A percentile compares a stretch with the other conserved stretches of the same genome.
Conservation (phyloP, 2,888 invertebrate species). For the Nineta flava region DNA sequence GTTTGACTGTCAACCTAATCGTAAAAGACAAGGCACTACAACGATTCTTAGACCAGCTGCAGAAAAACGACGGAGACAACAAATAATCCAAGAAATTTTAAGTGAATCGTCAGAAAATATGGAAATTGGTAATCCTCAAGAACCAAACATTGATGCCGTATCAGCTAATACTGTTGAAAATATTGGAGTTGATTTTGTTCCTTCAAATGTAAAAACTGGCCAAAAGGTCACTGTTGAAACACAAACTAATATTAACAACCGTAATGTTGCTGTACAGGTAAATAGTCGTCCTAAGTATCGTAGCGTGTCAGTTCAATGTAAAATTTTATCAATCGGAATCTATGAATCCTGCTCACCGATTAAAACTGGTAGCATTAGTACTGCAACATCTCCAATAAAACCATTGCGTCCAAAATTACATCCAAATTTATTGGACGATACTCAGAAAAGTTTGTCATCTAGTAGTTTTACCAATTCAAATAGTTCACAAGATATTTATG, state of each 20-base stretch:
- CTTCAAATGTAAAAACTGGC: constrained; percentile 1
- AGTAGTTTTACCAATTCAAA: constrained; percentile 6
- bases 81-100: constrained; percentile 7
- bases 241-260: constrained; percentile 7
- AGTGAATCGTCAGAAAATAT: constrained; percentile 1
- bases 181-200: constrained; percentile 5
- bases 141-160: not conserved
- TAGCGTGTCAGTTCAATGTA: constrained; percentile 7
- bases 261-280: constrained; percentile 7
- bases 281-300: constrained; percentile 8
- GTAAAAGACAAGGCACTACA: not conserved
- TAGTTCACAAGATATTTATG: constrained; percentile 7
- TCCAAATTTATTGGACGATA: constrained; percentile 4
- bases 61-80: constrained; percentile 4
- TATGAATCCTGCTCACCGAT: constrained; percentile 6
- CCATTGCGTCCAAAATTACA: constrained; percentile 5
- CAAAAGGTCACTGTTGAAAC: constrained; percentile 6
- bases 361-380: constrained; percentile 4
- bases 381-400: constrained; percentile 4
- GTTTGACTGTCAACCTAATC: constrained; percentile 8
- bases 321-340: constrained; percentile 4
- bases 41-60: constrained; percentile 4
- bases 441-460: constrained; percentile 7
- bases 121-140: not conserved
- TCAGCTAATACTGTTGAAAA: not conserved